phyloP scores from a whole-genome alignment of 2,888 invertebrate genomes.

The Platerodrilus igneus region DNA sequence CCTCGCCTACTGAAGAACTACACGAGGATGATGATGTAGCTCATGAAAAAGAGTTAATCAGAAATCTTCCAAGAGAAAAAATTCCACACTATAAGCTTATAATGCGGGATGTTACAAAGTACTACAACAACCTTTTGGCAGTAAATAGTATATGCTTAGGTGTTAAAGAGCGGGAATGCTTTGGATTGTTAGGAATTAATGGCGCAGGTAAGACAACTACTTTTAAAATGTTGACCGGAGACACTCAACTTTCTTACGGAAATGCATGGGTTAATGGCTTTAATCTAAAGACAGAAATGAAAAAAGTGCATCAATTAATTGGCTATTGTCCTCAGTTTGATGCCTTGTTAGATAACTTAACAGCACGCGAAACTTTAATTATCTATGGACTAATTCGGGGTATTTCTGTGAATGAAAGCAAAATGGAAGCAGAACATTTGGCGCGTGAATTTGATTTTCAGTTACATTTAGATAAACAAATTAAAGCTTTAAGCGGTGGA shows the following conservation, averaged over 20 bases:
- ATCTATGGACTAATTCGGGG: slow-evolving; percentile 53
- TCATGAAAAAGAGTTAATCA: too few relatives aligned
- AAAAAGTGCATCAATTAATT: slow-evolving; percentile 56
- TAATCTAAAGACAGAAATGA: slow-evolving; percentile 50
- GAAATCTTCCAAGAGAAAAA: too few relatives aligned
- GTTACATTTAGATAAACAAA: slow-evolving; percentile 48
- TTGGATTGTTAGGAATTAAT: slow-evolving; percentile 73
- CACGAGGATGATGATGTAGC: too few relatives aligned
- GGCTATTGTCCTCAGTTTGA: slow-evolving; percentile 59
- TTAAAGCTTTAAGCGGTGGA: slow-evolving; percentile 50
- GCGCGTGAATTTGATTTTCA: slow-evolving; percentile 47
- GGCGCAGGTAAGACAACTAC: slow-evolving; percentile 86
- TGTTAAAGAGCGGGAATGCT: slow-evolving; percentile 62
- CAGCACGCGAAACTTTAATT: slow-evolving; percentile 51
- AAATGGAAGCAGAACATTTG: slow-evolving; percentile 40
- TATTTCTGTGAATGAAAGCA: slow-evolving; percentile 39
- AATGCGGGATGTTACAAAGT: slow-evolving; percentile 70
- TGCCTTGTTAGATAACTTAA: slow-evolving; percentile 53
- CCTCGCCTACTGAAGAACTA: too few relatives aligned
- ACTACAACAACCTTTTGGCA: slow-evolving; percentile 62
- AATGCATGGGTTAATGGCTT: slow-evolving; percentile 58
- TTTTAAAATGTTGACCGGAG: slow-evolving; percentile 87
- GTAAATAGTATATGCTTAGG: slow-evolving; percentile 66
- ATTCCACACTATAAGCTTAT: too few relatives aligned
- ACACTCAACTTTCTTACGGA: slow-evolving; percentile 65